Conservation (phyloP, 1,140 invertebrate species). For the Calliphora vicina region DNA sequence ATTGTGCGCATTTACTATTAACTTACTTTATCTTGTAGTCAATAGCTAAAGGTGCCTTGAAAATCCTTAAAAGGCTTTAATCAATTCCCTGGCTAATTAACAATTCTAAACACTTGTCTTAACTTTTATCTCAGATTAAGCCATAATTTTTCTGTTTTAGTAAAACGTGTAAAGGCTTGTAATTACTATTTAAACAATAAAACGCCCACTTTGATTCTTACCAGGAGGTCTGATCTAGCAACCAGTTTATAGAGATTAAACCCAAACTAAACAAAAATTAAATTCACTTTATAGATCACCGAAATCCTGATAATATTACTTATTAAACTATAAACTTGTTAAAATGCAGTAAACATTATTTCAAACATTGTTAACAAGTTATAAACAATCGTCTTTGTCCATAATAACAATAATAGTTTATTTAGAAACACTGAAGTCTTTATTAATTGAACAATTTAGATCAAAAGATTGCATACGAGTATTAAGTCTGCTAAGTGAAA, state of each 20-base stretch:
- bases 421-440: background rate
- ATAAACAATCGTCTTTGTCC: background rate
- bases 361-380: background rate
- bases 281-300: background rate
- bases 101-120: background rate
- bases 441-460: conserved; percentile 14
- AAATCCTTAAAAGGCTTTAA: too few relatives aligned
- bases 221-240: background rate
- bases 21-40: too few relatives aligned
- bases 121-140: background rate
- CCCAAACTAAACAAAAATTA: background rate
- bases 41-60: too few relatives aligned
- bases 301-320: conserved; percentile 4
- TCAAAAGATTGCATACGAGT: background rate
- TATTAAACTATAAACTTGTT: background rate
- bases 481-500: background rate
- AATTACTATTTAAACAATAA: background rate
- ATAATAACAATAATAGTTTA: background rate
- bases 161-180: background rate
- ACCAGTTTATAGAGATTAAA: background rate
- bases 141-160: background rate
- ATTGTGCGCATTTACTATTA: too few relatives aligned
- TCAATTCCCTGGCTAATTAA: background rate
- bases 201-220: background rate
- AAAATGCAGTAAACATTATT: background rate